phyloP scores from a whole-genome alignment of 2,888 invertebrate genomes.

The Hypercompe scribonia region DNA sequence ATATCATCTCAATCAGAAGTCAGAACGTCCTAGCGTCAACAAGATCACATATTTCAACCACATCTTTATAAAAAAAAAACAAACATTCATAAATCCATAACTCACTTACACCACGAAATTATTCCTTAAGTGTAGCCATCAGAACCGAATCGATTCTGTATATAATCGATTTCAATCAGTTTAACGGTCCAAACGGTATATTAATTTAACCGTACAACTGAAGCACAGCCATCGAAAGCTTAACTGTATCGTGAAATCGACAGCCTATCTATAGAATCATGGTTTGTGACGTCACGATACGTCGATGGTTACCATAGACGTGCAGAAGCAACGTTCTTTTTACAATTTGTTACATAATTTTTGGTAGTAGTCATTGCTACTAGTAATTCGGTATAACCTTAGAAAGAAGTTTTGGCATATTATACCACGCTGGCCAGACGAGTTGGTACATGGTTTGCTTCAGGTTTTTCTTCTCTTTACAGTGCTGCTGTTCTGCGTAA shows the following conservation, averaged over 20 bases:
- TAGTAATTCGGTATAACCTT: no score
- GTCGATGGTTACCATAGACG: not conserved
- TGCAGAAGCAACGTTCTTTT: not conserved
- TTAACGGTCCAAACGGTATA: conserved; percentile 48
- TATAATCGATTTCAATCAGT: conserved; percentile 45
- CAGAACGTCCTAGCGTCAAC: not conserved
- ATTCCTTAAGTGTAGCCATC: conserved; percentile 16
- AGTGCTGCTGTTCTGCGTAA: no score
- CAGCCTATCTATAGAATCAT: conserved; percentile 24
- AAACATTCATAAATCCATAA: conserved; percentile 8
- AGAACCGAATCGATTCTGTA: conserved; percentile 44
- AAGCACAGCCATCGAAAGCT: conserved; percentile 22
- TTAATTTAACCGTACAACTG: conserved; percentile 35
- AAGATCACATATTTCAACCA: not conserved
- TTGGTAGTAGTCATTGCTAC: not conserved
- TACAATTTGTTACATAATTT: not conserved
- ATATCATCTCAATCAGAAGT: not conserved
- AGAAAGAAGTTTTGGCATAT: no score
- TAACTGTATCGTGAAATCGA: conserved; percentile 46
- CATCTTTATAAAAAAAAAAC: conserved; percentile 1
- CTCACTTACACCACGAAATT: conserved; percentile 15
- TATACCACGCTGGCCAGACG: no score
- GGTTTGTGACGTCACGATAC: conserved; percentile 17
- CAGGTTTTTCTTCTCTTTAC: no score
- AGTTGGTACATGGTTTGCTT: no score